Evolutionary conservation across 2,888 invertebrate species (phyloP).

Genomic region (Ennomos quercinarius): DNA sequence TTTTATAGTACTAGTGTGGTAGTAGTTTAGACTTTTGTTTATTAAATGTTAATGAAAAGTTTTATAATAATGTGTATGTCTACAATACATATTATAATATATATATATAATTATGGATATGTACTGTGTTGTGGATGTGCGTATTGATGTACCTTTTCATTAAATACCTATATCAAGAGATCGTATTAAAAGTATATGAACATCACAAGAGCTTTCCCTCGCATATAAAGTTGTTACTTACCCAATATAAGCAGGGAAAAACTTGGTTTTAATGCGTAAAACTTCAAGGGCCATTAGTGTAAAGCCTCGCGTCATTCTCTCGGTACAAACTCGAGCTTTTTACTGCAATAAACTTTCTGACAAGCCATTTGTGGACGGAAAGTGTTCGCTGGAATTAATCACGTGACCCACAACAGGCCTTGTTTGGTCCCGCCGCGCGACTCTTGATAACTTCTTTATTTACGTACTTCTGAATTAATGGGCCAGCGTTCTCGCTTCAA

Average conservation of each 20-base stretch:
- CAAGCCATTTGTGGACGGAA: conserved; percentile 77
- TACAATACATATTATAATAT: too few relatives aligned
- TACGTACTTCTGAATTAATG: conserved; percentile 52
- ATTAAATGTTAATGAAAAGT: too few relatives aligned
- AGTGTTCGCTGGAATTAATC: conserved; percentile 78
- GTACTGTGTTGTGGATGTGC: too few relatives aligned
- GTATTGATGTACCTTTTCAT: too few relatives aligned
- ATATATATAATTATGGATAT: too few relatives aligned
- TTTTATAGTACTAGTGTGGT: too few relatives aligned
- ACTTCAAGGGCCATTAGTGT: conserved; percentile 75
- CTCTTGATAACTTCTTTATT: conserved; percentile 70
- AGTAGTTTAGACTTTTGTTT: too few relatives aligned
- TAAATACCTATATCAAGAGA: too few relatives aligned
- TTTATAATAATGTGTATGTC: too few relatives aligned
- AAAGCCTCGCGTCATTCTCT: conserved; percentile 74
- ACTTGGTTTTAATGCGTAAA: conserved; percentile 67
- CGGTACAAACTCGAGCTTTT: conserved; percentile 73
- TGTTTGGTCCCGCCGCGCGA: conserved; percentile 57
- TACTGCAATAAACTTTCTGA: conserved; percentile 82
- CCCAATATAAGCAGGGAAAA: conserved; percentile 52
- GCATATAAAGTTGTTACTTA: conserved; percentile 48
- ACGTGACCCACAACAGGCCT: conserved; percentile 67
- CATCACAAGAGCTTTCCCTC: conserved; percentile 27
- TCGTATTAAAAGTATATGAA: conserved; percentile 31
- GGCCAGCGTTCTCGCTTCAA: conserved; percentile 38